Conservation (phyloP, 1,140 invertebrate genomes). For the Phymastichus coffea region DNA sequence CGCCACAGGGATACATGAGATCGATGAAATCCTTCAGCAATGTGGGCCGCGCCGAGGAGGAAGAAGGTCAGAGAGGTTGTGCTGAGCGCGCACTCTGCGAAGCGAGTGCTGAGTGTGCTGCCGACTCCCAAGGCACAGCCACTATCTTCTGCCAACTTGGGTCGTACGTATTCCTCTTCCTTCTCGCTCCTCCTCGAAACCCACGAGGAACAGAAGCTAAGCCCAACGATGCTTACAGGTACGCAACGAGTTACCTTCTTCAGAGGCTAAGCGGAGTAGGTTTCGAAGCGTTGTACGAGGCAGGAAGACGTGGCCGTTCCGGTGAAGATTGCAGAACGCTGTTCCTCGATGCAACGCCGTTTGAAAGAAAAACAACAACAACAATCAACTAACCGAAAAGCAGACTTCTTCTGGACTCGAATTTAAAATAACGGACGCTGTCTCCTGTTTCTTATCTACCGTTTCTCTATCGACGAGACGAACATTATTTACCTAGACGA, state of each 20-base stretch:
- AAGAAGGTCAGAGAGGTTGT: conserved; percentile 66
- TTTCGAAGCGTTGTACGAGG: conserved; percentile 82
- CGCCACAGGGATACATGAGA: conserved; percentile 72
- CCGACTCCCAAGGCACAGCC: conserved; percentile 76
- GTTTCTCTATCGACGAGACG: too few relatives aligned
- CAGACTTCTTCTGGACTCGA: too few relatives aligned
- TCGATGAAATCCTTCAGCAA: conserved; percentile 63
- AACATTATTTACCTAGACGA: too few relatives aligned
- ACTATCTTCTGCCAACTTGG: conserved; percentile 85
- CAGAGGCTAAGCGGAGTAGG: conserved; percentile 71
- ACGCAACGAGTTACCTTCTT: conserved; percentile 80
- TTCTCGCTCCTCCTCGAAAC: neutral
- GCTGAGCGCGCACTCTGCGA: conserved; percentile 71
- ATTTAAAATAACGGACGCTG: too few relatives aligned
- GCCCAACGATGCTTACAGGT: conserved; percentile 58
- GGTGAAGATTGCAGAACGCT: conserved; percentile 80
- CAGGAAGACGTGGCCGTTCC: conserved; percentile 76
- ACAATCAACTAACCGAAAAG: too few relatives aligned
- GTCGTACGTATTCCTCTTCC: conserved; percentile 70
- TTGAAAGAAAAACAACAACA: conserved; percentile 51
- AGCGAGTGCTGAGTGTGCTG: conserved; percentile 82
- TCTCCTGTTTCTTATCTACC: too few relatives aligned
- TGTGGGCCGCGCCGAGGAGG: conserved; percentile 66
- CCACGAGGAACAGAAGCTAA: neutral
- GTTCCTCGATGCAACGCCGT: conserved; percentile 86